Conservation (phyloP, 2,797 vertebrate genomes). For the Prunella strophiata region DNA sequence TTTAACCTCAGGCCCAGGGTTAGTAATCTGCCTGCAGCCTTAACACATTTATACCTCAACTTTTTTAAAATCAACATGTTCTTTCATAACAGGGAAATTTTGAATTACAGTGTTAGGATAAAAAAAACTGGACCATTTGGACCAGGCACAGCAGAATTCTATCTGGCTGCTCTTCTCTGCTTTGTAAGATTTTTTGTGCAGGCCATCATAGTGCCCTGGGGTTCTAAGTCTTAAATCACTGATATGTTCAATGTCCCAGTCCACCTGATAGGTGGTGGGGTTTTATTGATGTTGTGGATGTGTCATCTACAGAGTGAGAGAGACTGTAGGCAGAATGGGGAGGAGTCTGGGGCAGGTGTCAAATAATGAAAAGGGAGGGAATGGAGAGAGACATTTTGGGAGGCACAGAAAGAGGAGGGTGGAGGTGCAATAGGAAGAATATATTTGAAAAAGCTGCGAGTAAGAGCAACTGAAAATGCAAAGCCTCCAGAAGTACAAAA, state of each 20-base stretch:
- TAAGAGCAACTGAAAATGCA: background rate
- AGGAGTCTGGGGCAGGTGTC: background rate
- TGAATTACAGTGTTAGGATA: background rate
- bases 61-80: background rate
- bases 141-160: background rate
- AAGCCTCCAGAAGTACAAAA: background rate
- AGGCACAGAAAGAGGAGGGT: background rate
- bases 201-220: background rate
- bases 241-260: background rate
- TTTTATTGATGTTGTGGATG: background rate
- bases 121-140: background rate
- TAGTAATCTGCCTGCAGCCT: background rate
- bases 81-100: background rate
- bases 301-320: background rate
- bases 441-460: background rate
- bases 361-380: background rate
- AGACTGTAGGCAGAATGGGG: background rate
- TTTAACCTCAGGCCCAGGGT: background rate
- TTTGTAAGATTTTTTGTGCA: background rate
- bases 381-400: background rate
- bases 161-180: background rate
- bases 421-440: background rate
- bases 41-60: background rate
- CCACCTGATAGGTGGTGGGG: background rate
- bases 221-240: background rate